These are phyloP conservation scores for Blastomussa wellsi DNA, from an alignment of 92 coral and sea anemone genomes.

Conservation along the genomic window DNA sequence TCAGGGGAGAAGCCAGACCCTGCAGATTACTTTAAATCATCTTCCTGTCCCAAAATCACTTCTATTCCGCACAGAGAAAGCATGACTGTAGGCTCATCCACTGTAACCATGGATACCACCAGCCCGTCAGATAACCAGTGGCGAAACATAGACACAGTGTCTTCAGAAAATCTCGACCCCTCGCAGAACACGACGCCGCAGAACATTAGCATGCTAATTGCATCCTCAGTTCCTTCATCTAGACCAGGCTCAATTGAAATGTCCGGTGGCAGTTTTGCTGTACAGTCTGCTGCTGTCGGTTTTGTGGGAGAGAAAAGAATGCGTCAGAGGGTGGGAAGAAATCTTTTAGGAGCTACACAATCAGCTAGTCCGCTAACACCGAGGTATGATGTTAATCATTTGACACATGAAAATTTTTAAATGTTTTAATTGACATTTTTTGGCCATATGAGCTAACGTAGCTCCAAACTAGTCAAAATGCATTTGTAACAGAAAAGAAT, in stretches of 20 bases:
- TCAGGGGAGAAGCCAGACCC: slow-evolving; percentile 95
- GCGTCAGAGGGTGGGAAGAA: slow-evolving; percentile 89
- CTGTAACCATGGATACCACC: slow-evolving; percentile 76
- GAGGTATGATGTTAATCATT: slow-evolving; percentile 70
- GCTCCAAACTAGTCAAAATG: too few relatives aligned
- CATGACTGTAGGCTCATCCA: slow-evolving; percentile 83
- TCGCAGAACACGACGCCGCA: slow-evolving; percentile 63
- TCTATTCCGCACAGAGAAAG: slow-evolving; percentile 72
- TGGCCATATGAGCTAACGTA: too few relatives aligned
- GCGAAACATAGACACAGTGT: slow-evolving; percentile 73
- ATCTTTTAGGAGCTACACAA: slow-evolving; percentile 78
- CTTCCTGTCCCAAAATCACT: slow-evolving; percentile 83
- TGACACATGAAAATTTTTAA: too few relatives aligned
- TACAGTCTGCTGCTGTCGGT: slow-evolving; percentile 81
- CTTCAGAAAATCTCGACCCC: slow-evolving; percentile 97
- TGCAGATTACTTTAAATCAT: slow-evolving; percentile 84
- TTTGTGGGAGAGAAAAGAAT: slow-evolving; percentile 75
- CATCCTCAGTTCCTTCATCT: slow-evolving; percentile 32
- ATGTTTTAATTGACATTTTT: too few relatives aligned
- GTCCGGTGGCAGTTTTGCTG: slow-evolving; percentile 51
- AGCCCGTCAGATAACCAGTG: slow-evolving; percentile 58
- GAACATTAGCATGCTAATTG: slow-evolving; percentile 42
- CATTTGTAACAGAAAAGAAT: too few relatives aligned
- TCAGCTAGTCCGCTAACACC: slow-evolving; percentile 88
- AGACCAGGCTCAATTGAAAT: slow-evolving; percentile 46